These are phyloP conservation scores for Onychorhynchus coronatus DNA, from an alignment of 2,113 vertebrate genomes.

Conservation along the genomic window DNA sequence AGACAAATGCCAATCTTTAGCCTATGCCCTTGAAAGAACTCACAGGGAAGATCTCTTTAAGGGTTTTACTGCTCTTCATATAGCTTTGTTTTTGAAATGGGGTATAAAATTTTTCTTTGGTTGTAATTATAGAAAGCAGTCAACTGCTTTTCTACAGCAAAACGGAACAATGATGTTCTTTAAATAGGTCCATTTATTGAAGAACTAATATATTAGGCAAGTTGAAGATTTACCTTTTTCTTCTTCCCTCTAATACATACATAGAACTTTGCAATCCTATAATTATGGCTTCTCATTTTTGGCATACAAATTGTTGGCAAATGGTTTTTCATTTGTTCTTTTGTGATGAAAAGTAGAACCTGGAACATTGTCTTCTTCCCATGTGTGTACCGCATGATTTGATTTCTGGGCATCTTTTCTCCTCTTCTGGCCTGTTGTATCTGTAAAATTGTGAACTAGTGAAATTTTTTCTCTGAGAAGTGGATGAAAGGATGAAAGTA, in stretches of 20 bases:
- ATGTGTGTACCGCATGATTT: background rate
- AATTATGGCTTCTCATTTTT: slow-evolving; percentile 44
- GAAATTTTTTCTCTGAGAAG: background rate
- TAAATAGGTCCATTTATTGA: slow-evolving; percentile 46
- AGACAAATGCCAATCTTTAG: slow-evolving; percentile 57
- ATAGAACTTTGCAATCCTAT: background rate
- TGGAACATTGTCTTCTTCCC: background rate
- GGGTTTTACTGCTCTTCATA: background rate
- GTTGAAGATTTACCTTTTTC: slow-evolving; percentile 14
- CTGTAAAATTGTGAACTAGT: background rate
- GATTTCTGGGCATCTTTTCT: background rate
- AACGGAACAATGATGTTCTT: slow-evolving; percentile 10
- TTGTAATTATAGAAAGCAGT: slow-evolving; percentile 46
- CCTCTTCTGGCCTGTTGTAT: background rate
- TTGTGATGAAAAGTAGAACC: background rate
- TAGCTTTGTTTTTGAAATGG: slow-evolving; percentile 36
- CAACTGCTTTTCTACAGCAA: slow-evolving; percentile 46
- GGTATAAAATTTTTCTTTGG: background rate
- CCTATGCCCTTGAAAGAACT: slow-evolving; percentile 35
- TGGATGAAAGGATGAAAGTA: background rate
- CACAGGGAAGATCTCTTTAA: background rate
- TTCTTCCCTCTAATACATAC: background rate
- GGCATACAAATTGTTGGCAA: background rate
- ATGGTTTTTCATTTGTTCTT: background rate
- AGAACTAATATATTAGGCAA: slow-evolving; percentile 1